Evolutionary conservation across 1,140 invertebrate species (phyloP).

Genomic region (Drosophila bocki): DNA sequence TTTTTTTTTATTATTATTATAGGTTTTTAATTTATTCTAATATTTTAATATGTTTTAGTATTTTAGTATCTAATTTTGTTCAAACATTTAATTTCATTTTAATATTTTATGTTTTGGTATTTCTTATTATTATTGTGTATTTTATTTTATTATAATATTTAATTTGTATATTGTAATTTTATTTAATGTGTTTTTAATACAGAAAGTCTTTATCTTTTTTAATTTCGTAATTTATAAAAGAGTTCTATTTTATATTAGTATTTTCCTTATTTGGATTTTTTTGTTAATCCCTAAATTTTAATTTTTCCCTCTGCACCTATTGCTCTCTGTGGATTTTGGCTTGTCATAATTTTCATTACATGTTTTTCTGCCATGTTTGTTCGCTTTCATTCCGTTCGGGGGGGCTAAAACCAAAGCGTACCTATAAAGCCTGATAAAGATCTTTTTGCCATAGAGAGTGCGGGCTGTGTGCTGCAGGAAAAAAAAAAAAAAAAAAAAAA

Average conservation of each 20-base stretch:
- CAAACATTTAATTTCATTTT: too few species aligned
- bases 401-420: conserved; percentile 57
- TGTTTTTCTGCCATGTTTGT: conserved; percentile 76
- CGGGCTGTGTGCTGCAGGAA: conserved; percentile 63
- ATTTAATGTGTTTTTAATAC: too few species aligned
- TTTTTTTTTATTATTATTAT: too few species aligned
- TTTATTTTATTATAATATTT: background rate
- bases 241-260: background rate
- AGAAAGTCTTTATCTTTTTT: too few species aligned
- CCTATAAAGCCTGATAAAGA: conserved; percentile 75
- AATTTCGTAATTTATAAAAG: too few species aligned
- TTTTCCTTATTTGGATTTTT: background rate
- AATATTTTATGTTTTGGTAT: too few species aligned
- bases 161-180: background rate
- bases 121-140: too few species aligned
- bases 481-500: conserved; percentile 43
- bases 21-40: too few species aligned
- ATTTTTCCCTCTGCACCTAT: conserved; percentile 9
- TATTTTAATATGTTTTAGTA: too few species aligned
- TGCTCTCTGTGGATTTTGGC: conserved; percentile 57
- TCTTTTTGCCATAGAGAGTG: conserved; percentile 64
- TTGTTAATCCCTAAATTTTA: background rate
- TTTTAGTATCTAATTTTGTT: too few species aligned
- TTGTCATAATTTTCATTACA: conserved; percentile 84
- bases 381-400: conserved; percentile 30